Percentiles rank a stretch among this genome's conserved stretches.
Evolutionary conservation across 92 coral and sea anemone species (phyloP).

Genomic region (Parazoanthus swiftii): DNA sequence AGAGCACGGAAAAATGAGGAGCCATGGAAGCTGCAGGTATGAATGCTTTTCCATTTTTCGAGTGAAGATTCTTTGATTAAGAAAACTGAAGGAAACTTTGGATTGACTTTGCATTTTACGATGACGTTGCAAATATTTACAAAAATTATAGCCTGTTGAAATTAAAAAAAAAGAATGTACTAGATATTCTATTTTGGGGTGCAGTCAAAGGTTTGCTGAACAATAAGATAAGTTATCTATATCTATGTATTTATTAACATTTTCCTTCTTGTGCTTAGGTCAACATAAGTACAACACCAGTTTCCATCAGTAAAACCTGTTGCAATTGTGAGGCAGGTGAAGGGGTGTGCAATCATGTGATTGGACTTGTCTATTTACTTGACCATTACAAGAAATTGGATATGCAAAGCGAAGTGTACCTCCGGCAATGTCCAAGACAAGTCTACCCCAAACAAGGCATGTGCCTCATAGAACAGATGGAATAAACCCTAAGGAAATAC

Average conservation of each 20-base stretch:
- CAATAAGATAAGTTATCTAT: conserved; percentile 24
- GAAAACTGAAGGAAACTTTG: conserved; percentile 7
- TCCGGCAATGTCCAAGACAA: conserved; percentile 45
- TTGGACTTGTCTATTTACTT: conserved; percentile 37
- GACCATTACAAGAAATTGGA: conserved; percentile 29
- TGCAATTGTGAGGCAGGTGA: conserved; percentile 43
- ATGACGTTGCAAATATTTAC: conserved; percentile 20
- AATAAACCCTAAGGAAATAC: conserved; percentile 31
- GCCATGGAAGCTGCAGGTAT: conserved; percentile 35
- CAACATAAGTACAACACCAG: neutral
- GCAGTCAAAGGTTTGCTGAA: conserved; percentile 27
- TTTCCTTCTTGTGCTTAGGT: neutral
- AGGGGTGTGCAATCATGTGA: conserved; percentile 41
- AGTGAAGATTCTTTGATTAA: neutral
- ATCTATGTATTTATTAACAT: neutral
- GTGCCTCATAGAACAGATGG: conserved; percentile 44
- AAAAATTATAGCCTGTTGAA: conserved; percentile 19
- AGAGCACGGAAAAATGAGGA: conserved; percentile 45
- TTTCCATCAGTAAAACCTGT: conserved; percentile 7
- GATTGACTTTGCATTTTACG: neutral
- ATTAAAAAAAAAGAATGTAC: conserved; percentile 18
- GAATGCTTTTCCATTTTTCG: neutral
- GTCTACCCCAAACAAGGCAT: conserved; percentile 56
- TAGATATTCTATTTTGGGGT: conserved; percentile 13
- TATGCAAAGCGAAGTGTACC: conserved; percentile 26